A percentile compares a stretch with the other conserved stretches of the same genome.
Evolutionary conservation across 2,113 vertebrate species (phyloP).

Genomic region (Leptosomus discolor): DNA sequence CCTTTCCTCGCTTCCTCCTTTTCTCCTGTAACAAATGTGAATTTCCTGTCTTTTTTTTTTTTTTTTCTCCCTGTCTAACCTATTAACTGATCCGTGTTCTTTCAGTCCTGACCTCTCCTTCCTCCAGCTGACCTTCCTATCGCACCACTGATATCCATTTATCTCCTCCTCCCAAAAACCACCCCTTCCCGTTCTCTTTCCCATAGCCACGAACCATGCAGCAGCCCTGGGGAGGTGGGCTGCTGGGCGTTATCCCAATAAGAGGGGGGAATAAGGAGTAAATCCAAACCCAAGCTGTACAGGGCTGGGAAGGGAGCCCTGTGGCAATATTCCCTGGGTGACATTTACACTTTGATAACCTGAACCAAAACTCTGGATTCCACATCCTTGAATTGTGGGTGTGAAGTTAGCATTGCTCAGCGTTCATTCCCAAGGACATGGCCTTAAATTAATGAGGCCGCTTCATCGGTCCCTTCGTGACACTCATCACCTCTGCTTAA

Average conservation of each 20-base stretch:
- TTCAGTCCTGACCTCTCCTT: conserved; percentile 15
- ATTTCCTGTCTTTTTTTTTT: conserved; percentile 21
- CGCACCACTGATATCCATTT: not conserved
- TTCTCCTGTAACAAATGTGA: conserved; percentile 39
- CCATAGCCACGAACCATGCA: not conserved
- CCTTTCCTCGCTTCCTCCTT: conserved; percentile 36
- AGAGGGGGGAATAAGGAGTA: not conserved
- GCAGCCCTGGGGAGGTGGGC: not conserved
- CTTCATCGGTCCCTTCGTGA: accelerated
- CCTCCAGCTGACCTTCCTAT: conserved; percentile 28
- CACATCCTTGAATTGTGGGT: not conserved
- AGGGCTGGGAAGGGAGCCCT: not conserved
- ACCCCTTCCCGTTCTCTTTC: not conserved
- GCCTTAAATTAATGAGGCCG: not conserved
- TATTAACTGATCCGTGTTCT: not conserved
- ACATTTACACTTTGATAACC: not conserved
- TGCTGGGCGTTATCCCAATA: not conserved
- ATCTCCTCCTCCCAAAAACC: not conserved
- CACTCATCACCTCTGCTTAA: not conserved
- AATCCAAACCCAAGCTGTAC: not conserved
- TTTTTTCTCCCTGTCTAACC: not conserved
- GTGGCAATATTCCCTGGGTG: not conserved
- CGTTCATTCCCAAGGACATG: accelerated
- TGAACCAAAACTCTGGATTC: not conserved
- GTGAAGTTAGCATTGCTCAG: not conserved